Conservation (phyloP, 2,888 invertebrate species). For the Volucella bombylans region DNA sequence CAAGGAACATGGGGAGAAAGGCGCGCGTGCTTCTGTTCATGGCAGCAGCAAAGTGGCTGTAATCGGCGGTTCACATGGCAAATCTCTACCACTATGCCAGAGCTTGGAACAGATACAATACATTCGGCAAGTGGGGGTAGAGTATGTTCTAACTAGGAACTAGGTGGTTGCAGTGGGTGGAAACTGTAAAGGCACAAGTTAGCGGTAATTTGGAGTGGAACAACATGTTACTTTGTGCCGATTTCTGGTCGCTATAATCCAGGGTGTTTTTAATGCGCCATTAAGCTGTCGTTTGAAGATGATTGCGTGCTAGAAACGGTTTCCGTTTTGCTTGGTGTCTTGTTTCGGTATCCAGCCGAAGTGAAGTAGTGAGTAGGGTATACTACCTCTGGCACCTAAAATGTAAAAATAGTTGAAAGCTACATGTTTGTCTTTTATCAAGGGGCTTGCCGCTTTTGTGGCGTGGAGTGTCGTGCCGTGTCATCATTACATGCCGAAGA, state of each 20-base stretch:
- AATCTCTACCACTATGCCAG: slow-evolving; percentile 6
- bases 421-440: not conserved
- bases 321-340: not conserved
- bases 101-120: slow-evolving; percentile 13
- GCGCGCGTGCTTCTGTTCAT: slow-evolving; percentile 24
- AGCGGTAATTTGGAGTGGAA: slow-evolving; percentile 48
- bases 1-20: slow-evolving; percentile 46
- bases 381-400: slow-evolving; percentile 32
- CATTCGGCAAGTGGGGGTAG: not conserved
- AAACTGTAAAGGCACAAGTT: not conserved
- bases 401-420: not conserved
- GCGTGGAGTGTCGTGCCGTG: not conserved
- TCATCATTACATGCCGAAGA: slow-evolving; percentile 8
- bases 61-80: slow-evolving; percentile 42
- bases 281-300: slow-evolving; percentile 32
- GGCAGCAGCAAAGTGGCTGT: slow-evolving; percentile 42
- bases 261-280: slow-evolving; percentile 40
- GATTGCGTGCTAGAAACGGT: slow-evolving; percentile 44
- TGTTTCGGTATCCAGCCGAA: slow-evolving; percentile 11
- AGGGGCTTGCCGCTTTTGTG: not conserved
- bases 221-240: slow-evolving; percentile 39
- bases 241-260: slow-evolving; percentile 41
- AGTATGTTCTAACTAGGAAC: slow-evolving; percentile 4
- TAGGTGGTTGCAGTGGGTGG: not conserved
- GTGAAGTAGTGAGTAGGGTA: not conserved